A percentile compares a stretch with the other conserved stretches of the same genome.
Conservation (phyloP, 2,797 vertebrate species). For the Eidolon dupreanum region DNA sequence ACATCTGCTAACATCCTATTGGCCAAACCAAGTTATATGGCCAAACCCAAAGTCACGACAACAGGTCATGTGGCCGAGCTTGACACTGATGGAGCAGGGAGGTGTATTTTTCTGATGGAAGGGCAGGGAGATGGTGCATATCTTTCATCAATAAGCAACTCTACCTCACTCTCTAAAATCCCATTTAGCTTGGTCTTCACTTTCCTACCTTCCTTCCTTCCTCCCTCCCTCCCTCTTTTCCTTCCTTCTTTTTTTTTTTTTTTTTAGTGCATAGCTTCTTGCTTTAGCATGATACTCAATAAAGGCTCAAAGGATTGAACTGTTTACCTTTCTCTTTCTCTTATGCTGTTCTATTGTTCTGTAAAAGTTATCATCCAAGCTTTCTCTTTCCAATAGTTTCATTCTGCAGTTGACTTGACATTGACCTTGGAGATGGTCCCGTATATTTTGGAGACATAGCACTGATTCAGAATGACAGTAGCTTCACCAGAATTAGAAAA, state of each 20-base stretch:
- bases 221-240: no score
- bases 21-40: neutral
- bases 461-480: neutral
- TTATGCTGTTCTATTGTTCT: neutral
- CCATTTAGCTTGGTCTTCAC: neutral
- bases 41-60: neutral
- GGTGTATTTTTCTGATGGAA: neutral
- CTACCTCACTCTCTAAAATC: neutral
- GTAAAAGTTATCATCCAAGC: neutral
- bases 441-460: neutral
- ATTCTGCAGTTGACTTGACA: neutral
- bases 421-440: neutral
- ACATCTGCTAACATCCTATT: neutral
- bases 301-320: neutral
- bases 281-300: neutral
- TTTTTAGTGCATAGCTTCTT: neutral
- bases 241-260: neutral
- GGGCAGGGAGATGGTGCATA: accelerated
- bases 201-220: no score
- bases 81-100: neutral
- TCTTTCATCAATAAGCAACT: neutral
- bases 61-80: neutral
- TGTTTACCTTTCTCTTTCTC: neutral
- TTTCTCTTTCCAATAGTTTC: neutral
- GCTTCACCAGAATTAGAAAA: slow-evolving; percentile 19